Conservation (phyloP, 2,888 invertebrate species). For the Alsophila aescularia region DNA sequence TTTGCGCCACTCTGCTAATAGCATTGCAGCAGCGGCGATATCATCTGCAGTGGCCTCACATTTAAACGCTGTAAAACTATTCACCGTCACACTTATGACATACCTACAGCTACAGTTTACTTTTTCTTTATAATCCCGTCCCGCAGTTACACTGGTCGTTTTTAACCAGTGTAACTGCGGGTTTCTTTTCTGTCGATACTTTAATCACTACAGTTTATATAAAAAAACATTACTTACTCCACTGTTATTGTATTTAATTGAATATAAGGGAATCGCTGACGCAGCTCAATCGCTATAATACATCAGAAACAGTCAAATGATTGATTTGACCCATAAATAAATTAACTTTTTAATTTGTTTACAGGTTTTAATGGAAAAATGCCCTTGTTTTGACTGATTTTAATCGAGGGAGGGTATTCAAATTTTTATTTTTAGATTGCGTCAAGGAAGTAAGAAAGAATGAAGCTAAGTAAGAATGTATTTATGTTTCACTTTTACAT, state of each 20-base stretch:
- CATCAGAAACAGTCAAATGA: slow-evolving; percentile 24
- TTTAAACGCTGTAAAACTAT: no score
- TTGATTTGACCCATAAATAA: slow-evolving; percentile 43
- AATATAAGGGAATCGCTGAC: slow-evolving; percentile 22
- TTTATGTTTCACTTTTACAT: no score
- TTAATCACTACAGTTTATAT: slow-evolving; percentile 10
- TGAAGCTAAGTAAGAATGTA: no score
- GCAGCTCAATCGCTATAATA: slow-evolving; percentile 14
- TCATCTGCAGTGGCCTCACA: no score
- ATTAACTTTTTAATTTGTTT: slow-evolving; percentile 43
- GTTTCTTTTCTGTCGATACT: neutral
- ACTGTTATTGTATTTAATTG: slow-evolving; percentile 23
- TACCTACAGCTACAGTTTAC: no score
- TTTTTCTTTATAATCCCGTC: no score
- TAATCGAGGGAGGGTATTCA: neutral
- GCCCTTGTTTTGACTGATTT: neutral
- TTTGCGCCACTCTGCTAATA: no score
- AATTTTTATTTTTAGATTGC: neutral
- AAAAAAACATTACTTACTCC: slow-evolving; percentile 26
- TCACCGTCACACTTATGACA: no score
- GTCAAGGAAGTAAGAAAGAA: no score
- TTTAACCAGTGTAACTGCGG: no score
- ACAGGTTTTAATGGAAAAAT: neutral
- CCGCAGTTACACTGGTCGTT: no score
- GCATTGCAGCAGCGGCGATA: no score